Conservation (phyloP, 2,113 vertebrate genomes). For the Saccopteryx bilineata region DNA sequence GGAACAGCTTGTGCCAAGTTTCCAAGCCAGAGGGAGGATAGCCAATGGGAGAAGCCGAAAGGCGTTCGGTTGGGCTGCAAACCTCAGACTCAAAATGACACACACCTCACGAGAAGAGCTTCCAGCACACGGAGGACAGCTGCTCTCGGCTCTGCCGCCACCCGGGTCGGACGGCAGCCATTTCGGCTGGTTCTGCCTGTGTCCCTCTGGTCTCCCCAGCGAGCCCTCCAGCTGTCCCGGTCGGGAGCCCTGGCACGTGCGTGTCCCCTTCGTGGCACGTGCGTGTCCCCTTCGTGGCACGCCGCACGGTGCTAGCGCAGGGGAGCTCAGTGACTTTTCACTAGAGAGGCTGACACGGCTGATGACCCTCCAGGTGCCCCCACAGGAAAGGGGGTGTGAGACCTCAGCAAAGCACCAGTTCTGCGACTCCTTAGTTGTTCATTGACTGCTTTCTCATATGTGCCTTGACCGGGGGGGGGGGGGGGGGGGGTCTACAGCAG, state of each 20-base stretch:
- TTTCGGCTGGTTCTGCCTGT: background rate
- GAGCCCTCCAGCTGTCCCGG: background rate
- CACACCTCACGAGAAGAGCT: background rate
- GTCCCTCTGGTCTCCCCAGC: background rate
- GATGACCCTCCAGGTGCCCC: background rate
- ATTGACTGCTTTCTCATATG: too few relatives aligned
- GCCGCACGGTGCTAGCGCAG: fast-evolving
- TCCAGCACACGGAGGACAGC: background rate
- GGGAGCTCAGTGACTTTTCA: background rate
- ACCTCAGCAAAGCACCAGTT: fast-evolving
- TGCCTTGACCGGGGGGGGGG: too few relatives aligned
- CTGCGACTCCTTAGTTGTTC: too few relatives aligned
- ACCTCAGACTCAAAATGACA: background rate
- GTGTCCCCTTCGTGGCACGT: too few relatives aligned
- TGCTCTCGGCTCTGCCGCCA: background rate
- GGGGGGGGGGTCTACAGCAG: too few relatives aligned
- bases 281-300: background rate
- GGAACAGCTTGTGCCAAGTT: constrained; percentile 4
- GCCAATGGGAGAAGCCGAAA: constrained; percentile 1
- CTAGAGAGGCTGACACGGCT: background rate
- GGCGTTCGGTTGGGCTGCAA: background rate
- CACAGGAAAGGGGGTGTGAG: background rate
- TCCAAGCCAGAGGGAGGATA: background rate
- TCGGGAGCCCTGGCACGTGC: background rate
- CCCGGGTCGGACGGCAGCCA: background rate